Conservation (phyloP, 2,888 invertebrate genomes). For the Serrognathus titanus region DNA sequence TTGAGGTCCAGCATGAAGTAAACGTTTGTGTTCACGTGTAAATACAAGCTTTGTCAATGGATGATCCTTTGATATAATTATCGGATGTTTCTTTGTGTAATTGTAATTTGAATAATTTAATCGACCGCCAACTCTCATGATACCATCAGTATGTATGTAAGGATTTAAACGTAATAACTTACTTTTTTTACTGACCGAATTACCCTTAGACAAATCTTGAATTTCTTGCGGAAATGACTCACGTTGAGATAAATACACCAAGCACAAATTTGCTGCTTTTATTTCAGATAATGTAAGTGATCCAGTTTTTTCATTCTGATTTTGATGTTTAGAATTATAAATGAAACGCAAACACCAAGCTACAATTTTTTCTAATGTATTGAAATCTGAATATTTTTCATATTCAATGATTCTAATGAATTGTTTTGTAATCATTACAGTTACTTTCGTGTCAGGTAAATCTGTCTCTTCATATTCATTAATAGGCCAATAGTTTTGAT, state of each 20-base stretch:
- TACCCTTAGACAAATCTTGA: not conserved
- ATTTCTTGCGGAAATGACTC: slow-evolving; percentile 1
- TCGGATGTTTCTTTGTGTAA: slow-evolving; percentile 9
- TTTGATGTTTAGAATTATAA: not conserved
- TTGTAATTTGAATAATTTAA: slow-evolving; percentile 2
- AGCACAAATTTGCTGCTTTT: not conserved
- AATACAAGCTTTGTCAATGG: slow-evolving; percentile 6
- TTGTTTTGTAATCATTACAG: not conserved
- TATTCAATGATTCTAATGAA: not conserved
- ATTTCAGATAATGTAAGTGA: slow-evolving; percentile 2
- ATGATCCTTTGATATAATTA: slow-evolving; percentile 7
- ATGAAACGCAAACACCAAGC: slow-evolving; percentile 8
- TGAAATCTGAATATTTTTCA: slow-evolving; percentile 2
- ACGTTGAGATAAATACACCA: slow-evolving; percentile 3
- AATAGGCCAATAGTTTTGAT: not conserved
- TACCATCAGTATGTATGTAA: slow-evolving; percentile 2
- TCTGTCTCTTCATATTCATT: not conserved
- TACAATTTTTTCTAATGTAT: slow-evolving; percentile 4
- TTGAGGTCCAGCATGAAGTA: slow-evolving; percentile 15
- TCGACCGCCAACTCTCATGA: slow-evolving; percentile 10
- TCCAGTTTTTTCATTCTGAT: not conserved
- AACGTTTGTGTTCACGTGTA: slow-evolving; percentile 1
- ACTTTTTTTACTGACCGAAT: not conserved
- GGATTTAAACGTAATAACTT: slow-evolving; percentile 2
- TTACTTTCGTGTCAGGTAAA: not conserved